A percentile compares a stretch with the other conserved stretches of the same genome.
Evolutionary conservation across 2,797 vertebrate genomes (phyloP).

Genomic region (Rhinoraja longicauda): DNA sequence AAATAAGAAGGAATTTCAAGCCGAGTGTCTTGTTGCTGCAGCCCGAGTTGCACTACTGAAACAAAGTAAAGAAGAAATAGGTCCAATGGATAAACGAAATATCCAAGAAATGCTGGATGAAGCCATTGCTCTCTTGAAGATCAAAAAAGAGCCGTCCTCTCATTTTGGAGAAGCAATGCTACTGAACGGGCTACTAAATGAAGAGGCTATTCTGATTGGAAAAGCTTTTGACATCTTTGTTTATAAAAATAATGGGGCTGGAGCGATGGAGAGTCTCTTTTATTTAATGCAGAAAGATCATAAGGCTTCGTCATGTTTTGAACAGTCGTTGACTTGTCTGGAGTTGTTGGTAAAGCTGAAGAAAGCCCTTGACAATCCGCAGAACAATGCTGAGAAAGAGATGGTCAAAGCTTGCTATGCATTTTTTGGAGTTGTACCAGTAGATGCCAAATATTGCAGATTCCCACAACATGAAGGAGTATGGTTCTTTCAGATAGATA

Average conservation of each 20-base stretch:
- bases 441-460: constrained; percentile 52
- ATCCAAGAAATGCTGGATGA: constrained; percentile 49
- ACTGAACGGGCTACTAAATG: constrained; percentile 54
- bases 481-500: constrained; percentile 50
- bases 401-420: constrained; percentile 66
- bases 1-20: constrained; percentile 54
- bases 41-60: constrained; percentile 47
- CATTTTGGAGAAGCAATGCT: constrained; percentile 58
- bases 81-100: constrained; percentile 20
- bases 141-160: constrained; percentile 48
- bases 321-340: constrained; percentile 55
- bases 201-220: constrained; percentile 50
- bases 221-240: constrained; percentile 49
- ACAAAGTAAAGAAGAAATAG: constrained; percentile 34
- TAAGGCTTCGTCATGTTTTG: constrained; percentile 34
- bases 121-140: constrained; percentile 52
- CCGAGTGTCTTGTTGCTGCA: constrained; percentile 56
- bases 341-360: constrained; percentile 55
- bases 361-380: constrained; percentile 52
- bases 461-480: constrained; percentile 59
- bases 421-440: constrained; percentile 61
- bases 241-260: constrained; percentile 54
- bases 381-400: constrained; percentile 61
- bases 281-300: constrained; percentile 44
- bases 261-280: constrained; percentile 59